These are phyloP conservation scores for Arbacia lixula DNA, from an alignment of 53 echinoderm and acorn worm genomes.

Conservation along the genomic window DNA sequence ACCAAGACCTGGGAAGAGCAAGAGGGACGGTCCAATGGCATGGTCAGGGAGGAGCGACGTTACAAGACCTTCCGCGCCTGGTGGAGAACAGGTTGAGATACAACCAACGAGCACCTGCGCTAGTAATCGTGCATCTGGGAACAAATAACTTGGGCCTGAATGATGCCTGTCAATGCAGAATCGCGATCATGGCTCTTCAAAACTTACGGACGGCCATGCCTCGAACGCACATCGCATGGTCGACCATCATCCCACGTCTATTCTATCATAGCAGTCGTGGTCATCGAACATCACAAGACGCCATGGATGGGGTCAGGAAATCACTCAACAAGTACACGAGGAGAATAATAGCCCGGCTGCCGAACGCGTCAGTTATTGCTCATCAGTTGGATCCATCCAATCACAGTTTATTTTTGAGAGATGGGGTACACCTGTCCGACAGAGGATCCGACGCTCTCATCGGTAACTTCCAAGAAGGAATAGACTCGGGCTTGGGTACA, in stretches of 20 bases:
- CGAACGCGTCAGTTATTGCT: neutral
- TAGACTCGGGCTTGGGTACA: too few species aligned
- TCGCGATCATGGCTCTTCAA: neutral
- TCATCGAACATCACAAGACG: neutral
- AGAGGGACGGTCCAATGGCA: neutral
- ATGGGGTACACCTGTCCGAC: constrained; percentile 26
- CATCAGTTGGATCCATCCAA: neutral
- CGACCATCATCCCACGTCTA: neutral
- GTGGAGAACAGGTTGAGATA: too few species aligned
- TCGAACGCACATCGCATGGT: neutral
- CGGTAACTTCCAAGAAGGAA: neutral
- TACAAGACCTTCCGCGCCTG: too few species aligned
- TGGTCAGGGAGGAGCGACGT: neutral
- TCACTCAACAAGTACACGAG: constrained; percentile 6
- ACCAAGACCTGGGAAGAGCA: neutral
- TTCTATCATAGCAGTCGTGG: neutral
- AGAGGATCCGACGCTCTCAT: constrained; percentile 11
- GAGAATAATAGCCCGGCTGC: neutral
- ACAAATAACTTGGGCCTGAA: constrained; percentile 1
- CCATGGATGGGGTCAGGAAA: constrained; percentile 3
- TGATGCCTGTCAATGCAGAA: constrained; percentile 5
- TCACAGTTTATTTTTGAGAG: neutral
- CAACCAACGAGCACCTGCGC: neutral
- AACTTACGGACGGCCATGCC: neutral
- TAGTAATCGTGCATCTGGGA: constrained; percentile 1